Evolutionary conservation across 2,888 invertebrate genomes (phyloP), one percentile per base, ranked within the genome.

Genomic region (Scaptomyza parva): DNA sequence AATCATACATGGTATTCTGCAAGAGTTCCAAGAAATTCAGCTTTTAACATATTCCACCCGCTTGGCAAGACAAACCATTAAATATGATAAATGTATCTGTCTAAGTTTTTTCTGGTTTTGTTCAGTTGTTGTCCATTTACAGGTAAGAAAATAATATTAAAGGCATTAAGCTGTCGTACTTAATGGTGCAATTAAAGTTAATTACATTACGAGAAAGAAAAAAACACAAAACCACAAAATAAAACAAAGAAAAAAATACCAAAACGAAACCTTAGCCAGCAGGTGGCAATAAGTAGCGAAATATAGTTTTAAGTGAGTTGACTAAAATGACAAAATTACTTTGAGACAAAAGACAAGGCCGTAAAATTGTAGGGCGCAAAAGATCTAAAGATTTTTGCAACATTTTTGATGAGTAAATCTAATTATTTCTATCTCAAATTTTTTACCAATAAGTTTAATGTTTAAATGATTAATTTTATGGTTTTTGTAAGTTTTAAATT

Each of bases 1-100:
- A 98, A 89, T 97, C 97, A 88, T 95, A 96, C 57, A 98, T 94
- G 80, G 96, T 96, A 91, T 97, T 97, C 94, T 97, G 71, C 14
- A 94, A 90, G n/a, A n/a, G n/a, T n/a, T n/a, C 9, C 0, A 24
- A 2, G 12, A 12, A 0, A 11, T 48, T 37, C 6, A 11, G 8
- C 8, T 3, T 26, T 12, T 3, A 37, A 12, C 4, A 17, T 17
- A 3, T 43, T 58, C 37, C 44, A 11, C 43, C 28, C n/a, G 11
- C 48, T 20, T 39, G 20, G 39, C 47, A 59, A 33, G 54, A 45
- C 57, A 30, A 37, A 73, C 69, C 84, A 86, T 84, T 84, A 86
- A 86, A 70, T 62, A 60, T 66, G 70, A 78, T 61, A 76, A 83
- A 84, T 86, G 76, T 75, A 71, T 73, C 70, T 83, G 62, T 55